Base-by-base conservation (phyloP, 1,140 invertebrate genomes). In the Drosophila ogumai region DNA sequence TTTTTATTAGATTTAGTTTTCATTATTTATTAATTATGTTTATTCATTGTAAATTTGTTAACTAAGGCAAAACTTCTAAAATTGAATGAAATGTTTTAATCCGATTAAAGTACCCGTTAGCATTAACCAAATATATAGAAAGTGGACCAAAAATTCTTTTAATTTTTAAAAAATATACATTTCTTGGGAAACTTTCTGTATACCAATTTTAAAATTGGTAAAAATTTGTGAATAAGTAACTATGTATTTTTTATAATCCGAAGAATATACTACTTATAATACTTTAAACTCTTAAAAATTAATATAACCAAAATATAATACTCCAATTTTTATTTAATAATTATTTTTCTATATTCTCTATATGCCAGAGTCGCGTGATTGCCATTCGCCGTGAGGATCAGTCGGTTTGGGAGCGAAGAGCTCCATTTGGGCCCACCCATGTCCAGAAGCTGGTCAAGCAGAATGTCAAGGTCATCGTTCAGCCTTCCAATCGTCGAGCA, bases 381-480 rank as follows among this genome's bases (percentile, higher is more conserved):
- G 97, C 96, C 10, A 97, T 98, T 75, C 94, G 97, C 15, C 93
- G 98, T 32, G 99, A 99, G 93, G 98, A 99, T 92, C 98, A 99
- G 86, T 98, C 97, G 88, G 97, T 99, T 17, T 99, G 99, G 99
- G 99, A 99, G 93, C 94, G 99, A 81, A 93, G 99, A 73, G 99
- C 99, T 0, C 98, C 99, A 0, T 95, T 99, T 41, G 96, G 97
- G 0, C 99, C 99, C 0, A 92, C 94, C 6, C 98, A 99, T 91
- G 99, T 99, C 0, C 95, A 96, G 63, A 96, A 96, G 79, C 93
- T 99, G 52, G 96, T 97, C 9, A 95, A 96, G 78, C 94, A 96
- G 66, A 98, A 98, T 5, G 95, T 98, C 12, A 98, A 97, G 93
- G 98, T 99, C 22, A 96, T 99, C 13, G 98, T 99, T 0, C 99